Evolutionary conservation across 1,140 invertebrate genomes (phyloP).

Genomic region (Atta cephalotes): DNA sequence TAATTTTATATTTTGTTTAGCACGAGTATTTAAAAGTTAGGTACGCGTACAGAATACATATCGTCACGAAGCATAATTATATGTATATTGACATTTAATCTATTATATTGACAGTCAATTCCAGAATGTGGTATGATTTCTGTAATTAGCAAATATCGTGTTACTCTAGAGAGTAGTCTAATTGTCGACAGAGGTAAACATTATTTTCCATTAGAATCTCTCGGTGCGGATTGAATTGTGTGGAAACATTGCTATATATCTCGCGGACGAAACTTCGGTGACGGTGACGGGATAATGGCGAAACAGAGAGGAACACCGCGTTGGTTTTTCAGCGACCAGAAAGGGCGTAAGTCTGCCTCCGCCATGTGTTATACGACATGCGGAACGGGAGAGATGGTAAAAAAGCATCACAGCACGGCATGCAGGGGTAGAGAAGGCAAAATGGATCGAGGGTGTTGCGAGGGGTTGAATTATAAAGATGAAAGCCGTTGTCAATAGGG

Average conservation of each 20-base stretch:
- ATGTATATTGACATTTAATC: neutral
- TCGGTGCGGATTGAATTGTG: slow-evolving; percentile 41
- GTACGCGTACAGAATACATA: neutral
- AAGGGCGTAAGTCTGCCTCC: slow-evolving; percentile 61
- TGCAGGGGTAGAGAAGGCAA: slow-evolving; percentile 79
- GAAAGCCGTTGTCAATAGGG: slow-evolving; percentile 84
- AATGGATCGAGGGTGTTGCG: slow-evolving; percentile 82
- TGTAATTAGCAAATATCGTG: slow-evolving; percentile 21
- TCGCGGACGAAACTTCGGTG: slow-evolving; percentile 6
- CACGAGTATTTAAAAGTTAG: neutral
- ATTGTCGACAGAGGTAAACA: slow-evolving; percentile 8
- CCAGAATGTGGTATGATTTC: neutral
- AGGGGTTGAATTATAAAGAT: slow-evolving; percentile 85
- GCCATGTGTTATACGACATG: slow-evolving; percentile 70
- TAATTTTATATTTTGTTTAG: neutral
- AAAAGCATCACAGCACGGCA: slow-evolving; percentile 76
- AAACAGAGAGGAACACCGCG: slow-evolving; percentile 40
- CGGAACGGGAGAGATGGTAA: slow-evolving; percentile 71
- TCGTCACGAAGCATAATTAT: neutral
- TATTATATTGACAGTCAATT: slow-evolving; percentile 1
- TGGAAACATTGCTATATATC: slow-evolving; percentile 20
- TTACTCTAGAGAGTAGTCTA: neutral
- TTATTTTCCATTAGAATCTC: slow-evolving; percentile 45
- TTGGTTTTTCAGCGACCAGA: slow-evolving; percentile 56
- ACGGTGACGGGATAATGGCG: slow-evolving; percentile 49